Base-by-base conservation (phyloP, 2,797 vertebrate genomes). In the Phrynocephalus guinanensis region DNA sequence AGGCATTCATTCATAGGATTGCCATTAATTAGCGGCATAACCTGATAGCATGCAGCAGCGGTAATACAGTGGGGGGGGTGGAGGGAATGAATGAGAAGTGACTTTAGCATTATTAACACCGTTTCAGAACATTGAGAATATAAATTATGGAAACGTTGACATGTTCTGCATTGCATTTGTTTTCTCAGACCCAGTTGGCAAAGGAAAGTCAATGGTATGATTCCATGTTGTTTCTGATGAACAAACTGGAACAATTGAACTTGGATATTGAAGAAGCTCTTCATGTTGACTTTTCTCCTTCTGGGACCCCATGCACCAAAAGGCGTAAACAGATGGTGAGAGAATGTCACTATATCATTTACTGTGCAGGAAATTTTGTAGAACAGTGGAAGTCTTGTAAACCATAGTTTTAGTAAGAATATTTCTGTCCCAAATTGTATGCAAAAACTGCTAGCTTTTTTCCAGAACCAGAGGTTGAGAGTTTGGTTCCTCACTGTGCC, bases 181-280 rank as follows among this genome's bases (percentile, higher is more conserved):
- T 91, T 50, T 94, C 92, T 83, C 91, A 96, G 92, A 91, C 26
- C 26, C 90, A 91, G 84, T 68, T 95, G 92, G 95, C 94, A 63
- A 95, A 96, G 89, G 93, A 86, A 90, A 97, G 96, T 89, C 96
- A 96, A 48, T 98, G 97, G 97, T 97, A 97, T 11, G 95, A 97
- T 86, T 98, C 98, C 68, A 97, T 98, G 97, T 96, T 84, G 80
- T 97, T 96, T 91, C 96, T 99, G 88, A 97, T 98, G 96, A 97
- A 95, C 95, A 98, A 97, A 91, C 96, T 98, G 88, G 98, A 98
- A 93, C 97, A 97, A 90, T 95, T 99, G 82, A 97, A 98, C 92
- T 92, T 98, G 91, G 98, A 98, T 95, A 98, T 98, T 88, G 97
- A 98, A 92, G 98, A 98, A 91, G 98, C 97, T 89, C 96, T 98